Evolutionary conservation across 2,888 invertebrate species (phyloP), one percentile per base, ranked within the genome.

Genomic region (Pristionchus japonicus): DNA sequence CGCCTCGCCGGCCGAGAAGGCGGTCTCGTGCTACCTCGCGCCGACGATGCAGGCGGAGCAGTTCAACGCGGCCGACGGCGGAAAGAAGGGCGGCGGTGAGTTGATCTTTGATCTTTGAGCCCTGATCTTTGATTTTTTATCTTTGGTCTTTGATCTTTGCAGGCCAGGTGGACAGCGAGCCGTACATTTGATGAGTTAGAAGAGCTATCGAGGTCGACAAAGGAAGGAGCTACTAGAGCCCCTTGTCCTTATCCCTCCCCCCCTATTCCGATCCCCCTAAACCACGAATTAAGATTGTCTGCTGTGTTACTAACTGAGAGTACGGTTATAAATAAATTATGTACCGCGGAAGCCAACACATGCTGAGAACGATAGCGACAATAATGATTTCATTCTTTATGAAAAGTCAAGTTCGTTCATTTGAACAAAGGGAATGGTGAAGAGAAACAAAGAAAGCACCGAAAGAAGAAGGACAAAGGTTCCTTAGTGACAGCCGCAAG

Each of bases 11-110:
- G 70, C 70, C 15, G 43, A 77, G 9, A 77, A 43, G 77, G 9
- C 40, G n/a, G 43, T 43, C 43, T 77, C 77, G 77, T 77, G 77
- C 77, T 77, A 77, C 77, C 40, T 77, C n/a, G 77, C 77, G 23
- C 77, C 77, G n/a, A 67, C 31, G 17, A 67, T 40, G 43, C 23
- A 77, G 11, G 13, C 43, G 77, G 20, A 17, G 31, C 31, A 67
- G 31, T 34, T 31, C 31, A 23, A n/a, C 31, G 15, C 67, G 34
- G 15, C 31, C 67, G 57, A n/a, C n/a, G n/a, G n/a, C n/a, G n/a
- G n/a, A n/a, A 9, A 11, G 31, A 67, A 67, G 67, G 34, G 34
- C 15, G 34, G 15, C 34, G 67, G 67, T 67, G 15, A 31, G 77
- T 77, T 7, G 20, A 3, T 23, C 57, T 57, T 57, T 57, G 57